These are phyloP conservation scores for Myioborus miniatus DNA, from an alignment of 2,797 vertebrate species.

Conservation along the genomic window DNA sequence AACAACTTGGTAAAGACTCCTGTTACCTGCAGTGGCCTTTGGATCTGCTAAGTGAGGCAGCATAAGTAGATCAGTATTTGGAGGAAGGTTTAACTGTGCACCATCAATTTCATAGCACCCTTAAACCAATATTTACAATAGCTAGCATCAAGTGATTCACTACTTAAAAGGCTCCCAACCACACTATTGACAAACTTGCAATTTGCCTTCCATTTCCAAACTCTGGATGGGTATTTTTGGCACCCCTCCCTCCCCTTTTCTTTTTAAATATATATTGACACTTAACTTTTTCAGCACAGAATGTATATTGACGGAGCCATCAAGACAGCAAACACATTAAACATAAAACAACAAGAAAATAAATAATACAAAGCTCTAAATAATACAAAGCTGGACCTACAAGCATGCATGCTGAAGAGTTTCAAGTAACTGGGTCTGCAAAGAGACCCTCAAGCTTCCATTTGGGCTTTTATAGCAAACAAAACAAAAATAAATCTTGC, in stretches of 20 bases:
- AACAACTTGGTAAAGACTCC: not conserved
- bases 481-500: not conserved
- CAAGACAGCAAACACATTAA: constrained; percentile 52
- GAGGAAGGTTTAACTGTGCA: constrained; percentile 37
- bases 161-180: constrained; percentile 40
- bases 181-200: constrained; percentile 45
- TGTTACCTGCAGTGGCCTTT: constrained; percentile 3
- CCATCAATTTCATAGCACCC: constrained; percentile 40
- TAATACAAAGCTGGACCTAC: constrained; percentile 14
- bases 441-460: not conserved
- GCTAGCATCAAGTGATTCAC: constrained; percentile 30
- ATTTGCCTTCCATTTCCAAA: constrained; percentile 38
- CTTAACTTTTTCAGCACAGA: constrained; percentile 24
- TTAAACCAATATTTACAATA: constrained; percentile 60
- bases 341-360: constrained; percentile 46
- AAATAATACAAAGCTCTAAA: not conserved
- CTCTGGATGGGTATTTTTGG: constrained; percentile 7
- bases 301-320: constrained; percentile 39
- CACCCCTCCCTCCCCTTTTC: not conserved
- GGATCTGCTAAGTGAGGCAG: not conserved
- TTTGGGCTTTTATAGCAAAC: not conserved
- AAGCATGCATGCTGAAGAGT: not conserved
- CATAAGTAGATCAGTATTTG: constrained; percentile 38
- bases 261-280: constrained; percentile 29
- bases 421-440: not conserved